Base-by-base conservation (phyloP, 2,888 invertebrate species). In the Plebejus argus region DNA sequence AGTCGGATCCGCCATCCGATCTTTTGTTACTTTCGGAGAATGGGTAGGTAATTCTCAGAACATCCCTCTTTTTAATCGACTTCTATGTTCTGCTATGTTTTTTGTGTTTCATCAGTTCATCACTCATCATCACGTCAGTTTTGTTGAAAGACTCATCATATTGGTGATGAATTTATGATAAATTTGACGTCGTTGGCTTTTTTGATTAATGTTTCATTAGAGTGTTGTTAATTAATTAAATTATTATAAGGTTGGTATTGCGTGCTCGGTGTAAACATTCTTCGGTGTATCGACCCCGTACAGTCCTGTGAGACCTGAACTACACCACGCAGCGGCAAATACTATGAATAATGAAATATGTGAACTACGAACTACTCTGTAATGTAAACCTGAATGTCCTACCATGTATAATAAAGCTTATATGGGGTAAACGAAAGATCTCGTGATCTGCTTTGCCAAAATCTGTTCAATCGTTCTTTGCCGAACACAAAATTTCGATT, bases 261-360 rank as follows among this genome's bases (percentile, higher is more conserved):
- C 74, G 74, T 74, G 74, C 53, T 74, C 28, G 18, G 20, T 49
- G 74, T 71, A 20, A 35, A 74, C 53, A 74, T 74, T 49, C 53
- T 23, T 74, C 23, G 28, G 74, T 74, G 7, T 74, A 74, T 53
- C 74, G 74, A 74, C 74, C 74, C 74, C 74, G 10, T 28, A 33
- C 23, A 53, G 49, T 74, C 74, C 53, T 18, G 18, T 28, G 74
- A 74, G 74, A 74, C 74, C 74, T 15, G 23, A 28, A 49, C 49
- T 6, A 20, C 74, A 49, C 53, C 74, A 49, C 74, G 28, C 53
- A 74, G 49, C 53, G 66, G 15, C 66, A 66, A 28, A 66, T 66
- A 66, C 12, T 28, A 15, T 28, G 28, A 33, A 66, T 66, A 33
- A 28, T 33, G 1, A 66, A 33, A 66, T 15, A 66, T 15, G 28